phyloP scores from a whole-genome alignment of 92 coral and sea anemone species.

The Heliopora coerulea region DNA sequence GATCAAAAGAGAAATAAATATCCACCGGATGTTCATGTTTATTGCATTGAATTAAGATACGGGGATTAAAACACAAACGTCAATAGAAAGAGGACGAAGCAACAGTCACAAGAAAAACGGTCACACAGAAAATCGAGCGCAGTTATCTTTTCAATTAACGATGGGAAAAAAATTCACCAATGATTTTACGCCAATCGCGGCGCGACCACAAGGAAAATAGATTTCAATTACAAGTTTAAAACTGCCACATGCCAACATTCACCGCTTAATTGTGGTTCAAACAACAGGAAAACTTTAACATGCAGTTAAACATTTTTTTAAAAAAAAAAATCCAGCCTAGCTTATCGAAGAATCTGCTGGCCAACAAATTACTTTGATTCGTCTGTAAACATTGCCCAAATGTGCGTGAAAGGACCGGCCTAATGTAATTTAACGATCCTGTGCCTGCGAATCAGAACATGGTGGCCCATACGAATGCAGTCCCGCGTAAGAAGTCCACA shows the following conservation, averaged over 20 bases:
- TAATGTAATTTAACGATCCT: too few species aligned
- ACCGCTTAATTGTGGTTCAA: conserved; percentile 5
- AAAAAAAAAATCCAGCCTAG: too few species aligned
- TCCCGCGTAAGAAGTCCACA: too few species aligned
- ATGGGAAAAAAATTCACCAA: background rate
- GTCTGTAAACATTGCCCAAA: too few species aligned
- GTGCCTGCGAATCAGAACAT: too few species aligned
- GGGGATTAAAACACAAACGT: conserved; percentile 5
- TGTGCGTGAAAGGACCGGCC: too few species aligned
- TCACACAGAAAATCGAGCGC: background rate
- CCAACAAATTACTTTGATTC: too few species aligned
- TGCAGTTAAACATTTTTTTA: background rate
- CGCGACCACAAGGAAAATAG: background rate
- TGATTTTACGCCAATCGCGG: background rate
- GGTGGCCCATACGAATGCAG: too few species aligned
- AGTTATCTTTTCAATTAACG: background rate
- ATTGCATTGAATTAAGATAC: conserved; percentile 8
- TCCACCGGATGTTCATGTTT: conserved; percentile 9
- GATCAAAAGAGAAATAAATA: conserved; percentile 19
- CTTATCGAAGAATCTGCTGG: background rate
- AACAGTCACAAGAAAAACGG: background rate
- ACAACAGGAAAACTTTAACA: background rate
- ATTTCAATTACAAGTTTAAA: background rate
- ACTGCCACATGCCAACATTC: conserved; percentile 5
- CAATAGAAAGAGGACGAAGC: background rate